Base-by-base conservation (phyloP, 2,888 invertebrate species). In the Dione juno region DNA sequence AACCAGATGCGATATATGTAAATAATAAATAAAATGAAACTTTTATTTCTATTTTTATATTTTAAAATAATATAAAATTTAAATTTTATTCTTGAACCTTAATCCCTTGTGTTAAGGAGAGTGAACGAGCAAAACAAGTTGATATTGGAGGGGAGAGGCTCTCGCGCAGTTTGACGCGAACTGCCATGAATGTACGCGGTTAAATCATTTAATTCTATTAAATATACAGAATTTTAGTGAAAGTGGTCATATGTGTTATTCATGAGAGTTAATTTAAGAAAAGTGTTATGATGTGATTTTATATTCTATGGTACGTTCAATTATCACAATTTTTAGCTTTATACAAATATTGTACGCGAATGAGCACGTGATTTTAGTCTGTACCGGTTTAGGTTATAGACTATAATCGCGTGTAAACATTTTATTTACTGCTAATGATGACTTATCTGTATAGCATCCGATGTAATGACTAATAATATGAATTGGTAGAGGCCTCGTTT, bases 141-240 rank as follows among this genome's bases (percentile, higher is more conserved):
- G 41, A 28, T 21, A 13, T 21, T 64, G 64, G 86, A 78, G 88
- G 87, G 87, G 87, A 83, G 71, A 79, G 87, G 86, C 82, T 86
- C 79, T 78, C 70, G 82, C 86, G 87, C 84, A 88, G 88, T 87
- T 80, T 81, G 83, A 82, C 86, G 84, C 85, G 83, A 77, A 77
- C 81, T 77, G 66, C 72, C 75, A 63, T 54, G 65, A 66, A 61
- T 78, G 75, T 76, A 75, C 80, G 80, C 81, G 80, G 85, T 84
- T 86, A 87, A 83, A 84, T 86, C 86, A 80, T 87, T 85, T 78
- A 74, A 72, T 73, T 48, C 70, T 37, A 66, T 74, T 77, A 84
- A 86, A 85, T 83, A 88, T 87, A 87, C 75, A 84, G 80, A 88
- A 87, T 85, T 86, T 87, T 81, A 90, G 90, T 90, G 89, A 90